A percentile compares a stretch with the other conserved stretches of the same genome.
phyloP scores from a whole-genome alignment of 2,113 vertebrate species.

The Genyomyrus donnyi region DNA sequence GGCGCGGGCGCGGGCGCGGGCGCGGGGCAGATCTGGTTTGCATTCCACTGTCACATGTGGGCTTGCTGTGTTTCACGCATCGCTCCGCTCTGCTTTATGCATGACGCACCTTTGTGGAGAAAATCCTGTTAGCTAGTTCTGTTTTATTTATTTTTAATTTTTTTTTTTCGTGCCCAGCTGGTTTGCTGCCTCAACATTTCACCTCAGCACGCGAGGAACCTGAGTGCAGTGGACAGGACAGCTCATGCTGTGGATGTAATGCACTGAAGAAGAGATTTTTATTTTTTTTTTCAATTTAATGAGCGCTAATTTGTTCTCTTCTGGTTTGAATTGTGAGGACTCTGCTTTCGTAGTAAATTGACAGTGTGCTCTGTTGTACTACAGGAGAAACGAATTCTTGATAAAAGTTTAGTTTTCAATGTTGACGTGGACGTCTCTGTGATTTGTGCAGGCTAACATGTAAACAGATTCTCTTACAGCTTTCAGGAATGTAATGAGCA shows the following conservation, averaged over 20 bases:
- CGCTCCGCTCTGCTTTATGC: conserved; percentile 64
- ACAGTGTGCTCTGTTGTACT: not conserved
- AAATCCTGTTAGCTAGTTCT: conserved; percentile 36
- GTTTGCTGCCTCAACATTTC: not conserved
- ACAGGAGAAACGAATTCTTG: not conserved
- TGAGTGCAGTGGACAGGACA: not conserved
- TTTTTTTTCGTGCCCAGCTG: not conserved
- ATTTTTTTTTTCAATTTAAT: not conserved
- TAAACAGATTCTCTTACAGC: not conserved
- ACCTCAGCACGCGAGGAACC: not conserved
- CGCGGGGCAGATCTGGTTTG: conserved; percentile 61
- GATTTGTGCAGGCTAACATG: not conserved
- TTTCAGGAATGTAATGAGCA: not conserved
- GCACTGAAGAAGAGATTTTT: not conserved
- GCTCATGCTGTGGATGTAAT: not conserved
- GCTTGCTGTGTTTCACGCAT: conserved; percentile 65
- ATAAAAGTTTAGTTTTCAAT: conserved; percentile 9
- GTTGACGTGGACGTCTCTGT: not conserved
- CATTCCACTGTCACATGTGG: conserved; percentile 63
- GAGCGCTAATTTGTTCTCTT: not conserved
- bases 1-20: conserved; percentile 48
- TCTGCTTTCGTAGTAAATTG: not conserved
- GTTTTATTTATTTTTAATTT: not conserved
- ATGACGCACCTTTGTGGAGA: conserved; percentile 74
- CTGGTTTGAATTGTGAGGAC: not conserved